Percentiles rank a stretch among this genome's conserved stretches.
Conservation (phyloP, 1,140 invertebrate species). For the Zaprionus taronus region DNA sequence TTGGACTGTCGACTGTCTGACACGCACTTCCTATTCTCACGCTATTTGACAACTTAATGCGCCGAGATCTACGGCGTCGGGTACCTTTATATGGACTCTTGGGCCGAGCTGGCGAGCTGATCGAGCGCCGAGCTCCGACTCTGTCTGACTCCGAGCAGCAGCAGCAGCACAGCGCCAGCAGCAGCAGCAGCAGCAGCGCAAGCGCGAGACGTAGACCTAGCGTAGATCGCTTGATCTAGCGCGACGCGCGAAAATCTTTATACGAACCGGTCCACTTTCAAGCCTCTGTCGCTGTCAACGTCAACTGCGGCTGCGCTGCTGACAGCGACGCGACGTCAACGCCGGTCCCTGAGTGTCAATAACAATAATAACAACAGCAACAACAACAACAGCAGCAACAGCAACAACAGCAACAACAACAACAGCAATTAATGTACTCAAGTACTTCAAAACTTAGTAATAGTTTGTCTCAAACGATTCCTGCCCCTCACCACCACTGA, state of each 20-base stretch:
- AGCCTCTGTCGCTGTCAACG: conserved; percentile 43
- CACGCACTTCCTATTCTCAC: conserved; percentile 82
- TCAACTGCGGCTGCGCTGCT: not conserved
- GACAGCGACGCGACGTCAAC: conserved; percentile 23
- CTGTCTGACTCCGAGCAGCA: conserved; percentile 23
- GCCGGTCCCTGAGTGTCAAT: conserved; percentile 46
- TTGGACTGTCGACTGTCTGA: conserved; percentile 71
- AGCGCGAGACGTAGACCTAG: conserved; percentile 49
- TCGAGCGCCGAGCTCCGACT: conserved; percentile 46
- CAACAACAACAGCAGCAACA: conserved; percentile 8
- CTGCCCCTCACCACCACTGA: not conserved
- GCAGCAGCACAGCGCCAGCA: not conserved
- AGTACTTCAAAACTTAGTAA: conserved; percentile 34
- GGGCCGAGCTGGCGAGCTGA: conserved; percentile 41
- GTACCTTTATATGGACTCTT: conserved; percentile 81
- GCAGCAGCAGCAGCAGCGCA: conserved; percentile 6
- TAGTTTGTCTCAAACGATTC: conserved; percentile 20
- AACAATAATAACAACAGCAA: conserved; percentile 20
- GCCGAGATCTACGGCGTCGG: conserved; percentile 60
- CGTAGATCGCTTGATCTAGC: conserved; percentile 59
- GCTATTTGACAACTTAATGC: conserved; percentile 82
- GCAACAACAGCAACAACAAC: conserved; percentile 17
- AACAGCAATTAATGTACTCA: conserved; percentile 19
- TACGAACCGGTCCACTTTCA: conserved; percentile 76
- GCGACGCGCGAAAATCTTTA: conserved; percentile 66